Conservation (phyloP, 2,797 vertebrate species). For the Coccyzus lansbergi region DNA sequence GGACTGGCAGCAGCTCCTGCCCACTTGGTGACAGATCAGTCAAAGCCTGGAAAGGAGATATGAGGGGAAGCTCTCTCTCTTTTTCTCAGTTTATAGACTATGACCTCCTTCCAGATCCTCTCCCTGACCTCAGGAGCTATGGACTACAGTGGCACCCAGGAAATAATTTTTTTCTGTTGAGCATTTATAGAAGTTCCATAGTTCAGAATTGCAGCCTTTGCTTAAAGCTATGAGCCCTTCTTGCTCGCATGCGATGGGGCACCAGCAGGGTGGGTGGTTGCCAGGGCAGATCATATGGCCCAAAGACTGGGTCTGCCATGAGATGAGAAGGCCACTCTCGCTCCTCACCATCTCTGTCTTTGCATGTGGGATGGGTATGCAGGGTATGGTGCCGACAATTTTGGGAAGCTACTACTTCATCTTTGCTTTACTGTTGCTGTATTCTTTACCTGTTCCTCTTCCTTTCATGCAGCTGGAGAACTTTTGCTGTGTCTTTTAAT, state of each 20-base stretch:
- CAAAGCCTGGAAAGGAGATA: background rate
- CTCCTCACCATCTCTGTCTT: fast-evolving
- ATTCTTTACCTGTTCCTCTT: background rate
- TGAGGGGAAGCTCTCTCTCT: background rate
- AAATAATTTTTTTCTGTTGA: fast-evolving
- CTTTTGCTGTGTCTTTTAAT: constrained; percentile 12
- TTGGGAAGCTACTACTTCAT: background rate
- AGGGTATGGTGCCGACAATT: background rate
- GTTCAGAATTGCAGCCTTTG: background rate
- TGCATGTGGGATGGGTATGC: background rate
- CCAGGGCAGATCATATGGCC: background rate
- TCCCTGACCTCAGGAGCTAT: background rate
- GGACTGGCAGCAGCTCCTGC: background rate
- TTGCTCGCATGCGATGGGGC: fast-evolving
- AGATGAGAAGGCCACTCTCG: background rate
- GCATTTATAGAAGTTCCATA: background rate
- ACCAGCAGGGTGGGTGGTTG: background rate
- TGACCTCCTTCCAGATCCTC: background rate
- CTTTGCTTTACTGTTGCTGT: background rate
- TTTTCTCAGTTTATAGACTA: background rate
- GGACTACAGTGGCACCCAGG: background rate
- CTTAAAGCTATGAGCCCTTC: background rate
- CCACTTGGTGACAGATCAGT: background rate
- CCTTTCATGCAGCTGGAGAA: background rate
- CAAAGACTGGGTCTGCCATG: background rate